These are phyloP conservation scores for Hydractinia symbiolongicarpus DNA, from an alignment of 30 jellyfish, hydroid and myxozoan genomes.

Conservation along the genomic window DNA sequence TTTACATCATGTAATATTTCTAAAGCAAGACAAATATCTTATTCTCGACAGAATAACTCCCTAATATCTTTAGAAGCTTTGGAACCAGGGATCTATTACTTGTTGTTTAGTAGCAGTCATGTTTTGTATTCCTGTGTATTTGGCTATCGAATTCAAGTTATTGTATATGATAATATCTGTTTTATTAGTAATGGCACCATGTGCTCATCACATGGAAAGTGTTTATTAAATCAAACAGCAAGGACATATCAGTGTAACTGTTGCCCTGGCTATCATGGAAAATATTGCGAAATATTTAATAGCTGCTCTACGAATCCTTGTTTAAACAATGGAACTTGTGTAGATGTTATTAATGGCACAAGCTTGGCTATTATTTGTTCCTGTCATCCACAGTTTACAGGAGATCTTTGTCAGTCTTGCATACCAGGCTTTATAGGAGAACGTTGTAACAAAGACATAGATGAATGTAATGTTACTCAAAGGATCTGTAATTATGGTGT, in stretches of 20 bases:
- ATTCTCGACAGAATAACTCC: background rate
- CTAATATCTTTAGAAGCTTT: background rate
- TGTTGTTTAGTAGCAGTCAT: slow-evolving; percentile 2
- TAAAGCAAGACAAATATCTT: background rate
- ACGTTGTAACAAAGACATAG: slow-evolving; percentile 51
- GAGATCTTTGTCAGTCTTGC: slow-evolving; percentile 53
- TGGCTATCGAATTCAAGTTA: slow-evolving; percentile 25
- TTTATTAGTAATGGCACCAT: background rate
- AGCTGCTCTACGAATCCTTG: slow-evolving; percentile 64
- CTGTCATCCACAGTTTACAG: slow-evolving; percentile 61
- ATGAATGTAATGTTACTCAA: slow-evolving; percentile 41
- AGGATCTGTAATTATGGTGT: slow-evolving; percentile 35
- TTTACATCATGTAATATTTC: slow-evolving; percentile 13
- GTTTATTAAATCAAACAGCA: slow-evolving; percentile 30
- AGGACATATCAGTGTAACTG: slow-evolving; percentile 40
- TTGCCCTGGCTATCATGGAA: slow-evolving; percentile 52
- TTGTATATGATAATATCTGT: background rate
- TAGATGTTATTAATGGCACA: slow-evolving; percentile 45
- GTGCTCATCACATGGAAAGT: slow-evolving; percentile 47
- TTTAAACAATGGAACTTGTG: slow-evolving; percentile 62
- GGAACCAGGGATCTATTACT: slow-evolving; percentile 6
- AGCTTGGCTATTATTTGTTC: slow-evolving; percentile 36
- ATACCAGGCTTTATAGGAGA: slow-evolving; percentile 68
- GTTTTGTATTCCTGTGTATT: slow-evolving; percentile 8
- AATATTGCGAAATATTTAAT: slow-evolving; percentile 44